A percentile compares a stretch with the other conserved stretches of the same genome.
Conservation (phyloP, 2,888 invertebrate genomes). For the Clanis bilineata region DNA sequence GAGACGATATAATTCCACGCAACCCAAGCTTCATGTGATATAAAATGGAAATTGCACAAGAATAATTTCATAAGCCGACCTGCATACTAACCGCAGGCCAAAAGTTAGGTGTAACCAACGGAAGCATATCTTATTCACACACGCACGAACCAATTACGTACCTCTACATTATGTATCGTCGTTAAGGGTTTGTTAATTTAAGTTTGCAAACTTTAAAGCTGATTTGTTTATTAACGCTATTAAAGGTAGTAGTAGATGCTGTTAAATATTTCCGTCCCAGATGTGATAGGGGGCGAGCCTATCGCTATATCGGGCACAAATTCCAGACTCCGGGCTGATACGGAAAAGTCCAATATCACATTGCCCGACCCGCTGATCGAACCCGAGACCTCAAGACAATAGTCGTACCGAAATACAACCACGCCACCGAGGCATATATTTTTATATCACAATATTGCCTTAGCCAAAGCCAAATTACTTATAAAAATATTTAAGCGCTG, state of each 20-base stretch:
- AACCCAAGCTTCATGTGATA: conserved; percentile 25
- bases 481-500: too few species aligned
- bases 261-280: too few species aligned
- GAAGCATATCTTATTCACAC: conserved; percentile 56
- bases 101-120: conserved; percentile 37
- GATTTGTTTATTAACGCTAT: neutral
- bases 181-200: conserved; percentile 34
- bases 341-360: too few species aligned
- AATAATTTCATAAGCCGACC: conserved; percentile 41
- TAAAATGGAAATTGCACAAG: conserved; percentile 39
- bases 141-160: conserved; percentile 57
- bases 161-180: conserved; percentile 50
- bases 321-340: too few species aligned
- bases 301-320: too few species aligned
- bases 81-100: conserved; percentile 35
- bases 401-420: too few species aligned
- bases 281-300: too few species aligned
- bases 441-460: too few species aligned
- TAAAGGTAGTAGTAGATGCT: neutral
- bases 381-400: too few species aligned
- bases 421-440: too few species aligned
- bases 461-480: too few species aligned
- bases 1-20: neutral
- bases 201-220: conserved; percentile 34
- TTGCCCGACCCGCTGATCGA: too few species aligned